Base-by-base conservation (phyloP, 2,888 invertebrate genomes). In the Zhuqinia jingwanae region DNA sequence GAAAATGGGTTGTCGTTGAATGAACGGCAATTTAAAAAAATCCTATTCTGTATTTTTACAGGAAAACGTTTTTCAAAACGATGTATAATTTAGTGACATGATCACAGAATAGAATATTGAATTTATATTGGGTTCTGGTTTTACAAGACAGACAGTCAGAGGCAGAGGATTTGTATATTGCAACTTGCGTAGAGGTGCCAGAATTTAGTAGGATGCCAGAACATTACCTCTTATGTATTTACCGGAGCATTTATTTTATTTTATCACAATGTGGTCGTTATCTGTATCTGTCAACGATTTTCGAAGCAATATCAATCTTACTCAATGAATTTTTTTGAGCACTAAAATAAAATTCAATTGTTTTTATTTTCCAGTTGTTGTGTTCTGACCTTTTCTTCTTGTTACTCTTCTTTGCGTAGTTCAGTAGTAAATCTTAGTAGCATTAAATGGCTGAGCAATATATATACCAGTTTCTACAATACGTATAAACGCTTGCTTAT, bases 281-380 rank as follows among this genome's bases (percentile, higher is more conserved):
- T 42, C 65, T 65, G 20, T 63, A 30, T 8, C 65, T 65, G 65
- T 65, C 65, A 65, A 36, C 65, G 20, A 15, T 65, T 65, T n/a
- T n/a, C 42, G 17, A 15, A 63, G 17, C 13, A 63, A 63, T 42
- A 65, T 65, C 65, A 65, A 65, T 65, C 42, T 65, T 25, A 25
- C 42, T 42, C 42, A 17, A 65, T 65, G 20, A 63, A 63, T 63
- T 25, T 25, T 60, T 6, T 22, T 13, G 30, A 13, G 63, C 11
- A 50, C 2, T 15, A 50, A 50, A 50, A 36, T 36, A 36, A 6
- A 36, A 36, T 36, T 8, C 36, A 36, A 36, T 36, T 36, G 36
- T 36, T 36, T 36, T 36, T 8, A 36, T 36, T 6, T 36, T 8
- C 25, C 22, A n/a, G n/a, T n/a, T 58, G 25, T 25, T 58, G 58